Evolutionary conservation across 2,797 vertebrate genomes (phyloP).

Genomic region (Paramormyrops hopkinsi): DNA sequence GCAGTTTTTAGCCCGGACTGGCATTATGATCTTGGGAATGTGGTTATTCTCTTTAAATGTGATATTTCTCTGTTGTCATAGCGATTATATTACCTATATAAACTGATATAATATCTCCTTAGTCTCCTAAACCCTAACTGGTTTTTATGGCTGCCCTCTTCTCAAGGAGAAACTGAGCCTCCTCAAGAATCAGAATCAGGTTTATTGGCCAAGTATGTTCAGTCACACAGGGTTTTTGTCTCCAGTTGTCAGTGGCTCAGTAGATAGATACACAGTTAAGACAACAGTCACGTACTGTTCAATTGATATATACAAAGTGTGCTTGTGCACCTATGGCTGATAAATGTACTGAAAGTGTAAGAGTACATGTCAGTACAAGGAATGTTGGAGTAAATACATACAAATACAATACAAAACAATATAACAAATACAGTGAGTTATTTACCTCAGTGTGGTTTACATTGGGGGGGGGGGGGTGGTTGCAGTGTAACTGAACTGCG

Average conservation of each 20-base stretch:
- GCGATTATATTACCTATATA: background rate
- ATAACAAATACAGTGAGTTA: background rate
- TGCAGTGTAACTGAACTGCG: background rate
- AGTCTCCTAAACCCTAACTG: background rate
- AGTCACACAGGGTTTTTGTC: background rate
- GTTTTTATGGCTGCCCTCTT: background rate
- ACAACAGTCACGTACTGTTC: background rate
- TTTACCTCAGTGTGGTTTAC: background rate
- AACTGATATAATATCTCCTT: background rate
- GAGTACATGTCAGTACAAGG: background rate
- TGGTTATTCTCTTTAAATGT: background rate
- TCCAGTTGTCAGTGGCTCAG: background rate
- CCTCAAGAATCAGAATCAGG: background rate
- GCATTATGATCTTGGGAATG: background rate
- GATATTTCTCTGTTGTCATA: background rate
- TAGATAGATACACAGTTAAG: background rate
- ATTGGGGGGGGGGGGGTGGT: background rate
- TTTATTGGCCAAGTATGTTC: background rate
- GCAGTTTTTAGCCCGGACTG: background rate
- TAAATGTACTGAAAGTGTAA: background rate
- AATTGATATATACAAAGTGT: background rate
- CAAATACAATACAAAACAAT: background rate
- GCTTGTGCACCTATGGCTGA: background rate
- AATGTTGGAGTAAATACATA: background rate
- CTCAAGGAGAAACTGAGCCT: background rate